These are phyloP conservation scores for Phymatocera aterrima DNA, from an alignment of 2,888 invertebrate species.

Conservation along the genomic window DNA sequence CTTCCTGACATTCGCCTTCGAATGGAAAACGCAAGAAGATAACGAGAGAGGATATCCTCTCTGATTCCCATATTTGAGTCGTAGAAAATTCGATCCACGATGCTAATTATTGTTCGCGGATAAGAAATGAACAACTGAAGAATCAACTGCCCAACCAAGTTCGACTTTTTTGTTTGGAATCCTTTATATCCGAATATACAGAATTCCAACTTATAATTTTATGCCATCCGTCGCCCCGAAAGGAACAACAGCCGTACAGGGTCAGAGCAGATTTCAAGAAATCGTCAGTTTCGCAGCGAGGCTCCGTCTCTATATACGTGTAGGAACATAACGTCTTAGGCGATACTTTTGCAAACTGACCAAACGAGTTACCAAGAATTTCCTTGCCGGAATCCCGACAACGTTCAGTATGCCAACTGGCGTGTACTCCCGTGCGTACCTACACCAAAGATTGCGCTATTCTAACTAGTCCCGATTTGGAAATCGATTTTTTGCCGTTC, in stretches of 20 bases:
- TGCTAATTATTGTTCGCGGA: no score
- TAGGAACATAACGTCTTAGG: background rate
- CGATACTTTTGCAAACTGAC: constrained; percentile 55
- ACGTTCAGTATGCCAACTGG: constrained; percentile 65
- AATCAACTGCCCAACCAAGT: no score
- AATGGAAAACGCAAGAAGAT: background rate
- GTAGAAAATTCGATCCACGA: no score
- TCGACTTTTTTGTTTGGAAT: no score
- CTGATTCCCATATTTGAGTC: no score
- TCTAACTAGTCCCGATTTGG: background rate
- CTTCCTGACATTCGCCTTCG: background rate
- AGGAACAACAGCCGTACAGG: background rate
- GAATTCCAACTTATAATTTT: no score
- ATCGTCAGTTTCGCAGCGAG: background rate
- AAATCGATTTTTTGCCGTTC: no score
- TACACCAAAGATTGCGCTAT: constrained; percentile 18
- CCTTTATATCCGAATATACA: no score
- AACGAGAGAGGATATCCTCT: no score
- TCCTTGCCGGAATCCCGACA: constrained; percentile 68
- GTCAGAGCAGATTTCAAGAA: background rate
- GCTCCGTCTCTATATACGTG: background rate
- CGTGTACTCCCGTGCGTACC: constrained; percentile 61
- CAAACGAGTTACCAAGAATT: constrained; percentile 71
- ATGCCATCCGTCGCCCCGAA: background rate
- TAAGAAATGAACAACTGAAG: no score